These are phyloP conservation scores for Eupithecia subumbrata DNA, from an alignment of 2,888 invertebrate genomes.

Conservation along the genomic window DNA sequence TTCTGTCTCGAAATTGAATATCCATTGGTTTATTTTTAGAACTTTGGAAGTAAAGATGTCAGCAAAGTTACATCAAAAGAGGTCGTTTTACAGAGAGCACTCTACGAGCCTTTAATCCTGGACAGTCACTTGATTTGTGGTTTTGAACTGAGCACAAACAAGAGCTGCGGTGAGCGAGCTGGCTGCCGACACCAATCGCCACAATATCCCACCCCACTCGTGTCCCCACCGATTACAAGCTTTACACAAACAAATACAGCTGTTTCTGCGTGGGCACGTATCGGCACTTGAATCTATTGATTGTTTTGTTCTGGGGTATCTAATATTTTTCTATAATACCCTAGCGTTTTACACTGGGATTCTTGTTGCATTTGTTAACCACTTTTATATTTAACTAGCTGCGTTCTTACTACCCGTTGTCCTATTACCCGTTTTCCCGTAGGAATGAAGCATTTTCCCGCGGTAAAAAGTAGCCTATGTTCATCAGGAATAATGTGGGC, in stretches of 20 bases:
- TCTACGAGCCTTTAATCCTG: slow-evolving; percentile 54
- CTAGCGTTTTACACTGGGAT: background rate
- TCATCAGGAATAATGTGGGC: too few relatives aligned
- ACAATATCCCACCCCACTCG: slow-evolving; percentile 17
- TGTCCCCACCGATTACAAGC: slow-evolving; percentile 20
- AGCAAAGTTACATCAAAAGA: slow-evolving; percentile 30
- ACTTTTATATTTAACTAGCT: background rate
- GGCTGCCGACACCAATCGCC: slow-evolving; percentile 11
- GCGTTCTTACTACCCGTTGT: too few relatives aligned
- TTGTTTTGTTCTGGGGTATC: background rate
- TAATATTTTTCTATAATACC: background rate
- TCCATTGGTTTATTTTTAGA: background rate
- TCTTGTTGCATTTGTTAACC: background rate
- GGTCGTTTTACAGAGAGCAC: slow-evolving; percentile 50
- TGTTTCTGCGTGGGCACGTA: slow-evolving; percentile 2
- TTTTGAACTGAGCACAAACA: slow-evolving; percentile 59
- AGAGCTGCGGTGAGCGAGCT: slow-evolving; percentile 40
- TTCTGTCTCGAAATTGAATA: background rate
- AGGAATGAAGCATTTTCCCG: too few relatives aligned
- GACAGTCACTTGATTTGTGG: slow-evolving; percentile 65
- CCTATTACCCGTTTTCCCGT: too few relatives aligned
- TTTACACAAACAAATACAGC: slow-evolving; percentile 6
- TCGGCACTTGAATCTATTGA: slow-evolving; percentile 5
- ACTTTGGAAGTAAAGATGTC: slow-evolving; percentile 25
- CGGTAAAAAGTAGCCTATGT: too few relatives aligned